Evolutionary conservation across 92 coral and sea anemone genomes (phyloP), one percentile per base, ranked within the genome.

Genomic region (Zoanthus sociatus): DNA sequence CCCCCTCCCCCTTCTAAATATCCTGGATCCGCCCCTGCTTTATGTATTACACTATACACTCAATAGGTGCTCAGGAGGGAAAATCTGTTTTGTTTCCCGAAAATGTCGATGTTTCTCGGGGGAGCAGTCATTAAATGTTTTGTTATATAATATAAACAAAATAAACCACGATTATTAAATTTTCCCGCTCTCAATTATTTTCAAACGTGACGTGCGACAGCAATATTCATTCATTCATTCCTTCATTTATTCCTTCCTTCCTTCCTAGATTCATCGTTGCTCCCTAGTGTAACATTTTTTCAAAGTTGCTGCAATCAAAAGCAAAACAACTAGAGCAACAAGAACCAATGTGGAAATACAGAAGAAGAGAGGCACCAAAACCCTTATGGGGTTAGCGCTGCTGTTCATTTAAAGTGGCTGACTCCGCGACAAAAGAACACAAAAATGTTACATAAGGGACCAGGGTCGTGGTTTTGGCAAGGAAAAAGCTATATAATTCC

Each of bases 391-490:
- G 74, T 70, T 7, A 70, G 74, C 16, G 74, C 16, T 47, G 74
- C 74, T 70, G 74, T 6, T 6, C 74, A 17, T 70, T 70, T 7
- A 70, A 70, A 70, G 48, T 70, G 74, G 16, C 74, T 70, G 74
- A 14, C 16, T 14, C 1, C 32, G 74, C 20, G 76, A 71, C 3
- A 71, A 71, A 71, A 71, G 16, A 71, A 71, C 54, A 15, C 76
- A 48, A 71, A 71, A 71, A 71, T 71, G 76, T 71, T 71, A 71
- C 76, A 31, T 31, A 71, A 71, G 50, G 76, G 76, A 71, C 16
- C 76, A 71, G 76, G 76, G 76, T 31, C 50, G 76, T 71, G 76
- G 76, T 71, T 71, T 71, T 15, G 7, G 76, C 76, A 6, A 44
- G 76, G 76, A 71, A 71, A 71, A 71, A 71, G 76, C 54, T 1